These are phyloP conservation scores for Drosophila takahashii DNA, from an alignment of 1,140 invertebrate genomes.

Conservation along the genomic window DNA sequence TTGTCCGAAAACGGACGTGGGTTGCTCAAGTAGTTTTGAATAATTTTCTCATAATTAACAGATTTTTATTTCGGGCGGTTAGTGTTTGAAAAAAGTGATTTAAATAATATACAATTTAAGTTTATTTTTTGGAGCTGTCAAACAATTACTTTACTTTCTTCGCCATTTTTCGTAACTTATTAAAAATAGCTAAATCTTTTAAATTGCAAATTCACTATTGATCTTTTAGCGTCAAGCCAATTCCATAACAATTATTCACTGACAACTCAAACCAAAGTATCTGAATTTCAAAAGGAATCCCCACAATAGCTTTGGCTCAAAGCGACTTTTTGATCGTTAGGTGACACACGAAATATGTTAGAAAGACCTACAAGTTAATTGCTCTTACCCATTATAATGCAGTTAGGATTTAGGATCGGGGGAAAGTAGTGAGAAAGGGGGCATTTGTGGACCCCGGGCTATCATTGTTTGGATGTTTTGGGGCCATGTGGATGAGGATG, in stretches of 20 bases:
- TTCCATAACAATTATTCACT: not conserved
- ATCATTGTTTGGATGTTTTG: constrained; percentile 9
- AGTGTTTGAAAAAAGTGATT: no score
- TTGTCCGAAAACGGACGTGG: not conserved
- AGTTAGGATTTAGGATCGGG: no score
- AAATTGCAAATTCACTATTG: no score
- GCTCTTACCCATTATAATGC: not conserved
- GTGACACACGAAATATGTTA: constrained; percentile 35
- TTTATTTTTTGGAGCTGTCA: no score
- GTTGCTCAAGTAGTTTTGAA: not conserved
- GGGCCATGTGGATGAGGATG: constrained; percentile 35
- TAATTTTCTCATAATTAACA: not conserved
- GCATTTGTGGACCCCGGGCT: not conserved
- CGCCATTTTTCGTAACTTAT: no score
- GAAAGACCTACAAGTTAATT: constrained; percentile 26
- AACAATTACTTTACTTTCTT: no score
- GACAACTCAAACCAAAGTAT: not conserved
- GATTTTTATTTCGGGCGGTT: not conserved
- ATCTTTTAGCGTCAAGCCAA: not conserved
- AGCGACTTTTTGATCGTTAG: constrained; percentile 9
- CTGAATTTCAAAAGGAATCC: not conserved
- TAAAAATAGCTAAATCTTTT: no score
- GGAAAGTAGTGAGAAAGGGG: no score
- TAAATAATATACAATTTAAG: no score
- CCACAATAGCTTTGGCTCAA: no score